Base-by-base conservation (phyloP, 2,888 invertebrate species). In the Tachystola acroxantha region DNA sequence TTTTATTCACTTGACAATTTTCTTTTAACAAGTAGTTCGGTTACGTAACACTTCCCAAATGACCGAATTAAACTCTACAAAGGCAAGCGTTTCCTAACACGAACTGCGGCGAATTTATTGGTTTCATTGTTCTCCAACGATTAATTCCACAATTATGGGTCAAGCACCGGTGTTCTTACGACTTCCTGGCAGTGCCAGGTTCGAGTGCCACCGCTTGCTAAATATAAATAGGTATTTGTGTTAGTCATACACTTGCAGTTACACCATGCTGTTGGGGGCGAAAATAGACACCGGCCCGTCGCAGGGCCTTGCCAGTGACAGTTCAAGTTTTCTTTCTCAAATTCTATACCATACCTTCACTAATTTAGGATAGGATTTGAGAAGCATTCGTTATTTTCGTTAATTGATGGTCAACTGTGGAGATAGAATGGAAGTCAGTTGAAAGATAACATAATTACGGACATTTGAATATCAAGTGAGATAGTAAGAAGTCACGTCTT, bases 181-280 rank as follows among this genome's bases (percentile, higher is more conserved):
- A 74, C 70, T 73, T 77, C 75, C 76, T 64, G 64, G 56, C 59
- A n/a, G 50, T 55, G 54, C 57, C 57, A 60, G 60, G 57, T 64
- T 65, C 53, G 61, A 63, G 57, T 59, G 52, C 50, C 44, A 36
- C 25, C 39, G 45, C 43, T 42, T 31, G 48, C 65, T 69, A 67
- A 65, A 70, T 70, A 66, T 75, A 72, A 67, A 59, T 56, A 43
- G 50, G 56, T 56, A 53, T 62, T 54, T 33, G 54, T 51, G 52
- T 51, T 56, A 54, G 52, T 50, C 48, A 50, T 46, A 44, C 48
- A 48, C 37, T 20, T 30, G 11, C 10, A 32, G 31, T 16, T 31
- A 26, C 32, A 30, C 10, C 27, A 28, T 32, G 45, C 44, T 48
- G 43, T 48, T 43, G 19, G 32, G 37, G 32, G 50, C 53, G 30